phyloP scores from a whole-genome alignment of 2,888 invertebrate species.

The Acrobasis suavella region DNA sequence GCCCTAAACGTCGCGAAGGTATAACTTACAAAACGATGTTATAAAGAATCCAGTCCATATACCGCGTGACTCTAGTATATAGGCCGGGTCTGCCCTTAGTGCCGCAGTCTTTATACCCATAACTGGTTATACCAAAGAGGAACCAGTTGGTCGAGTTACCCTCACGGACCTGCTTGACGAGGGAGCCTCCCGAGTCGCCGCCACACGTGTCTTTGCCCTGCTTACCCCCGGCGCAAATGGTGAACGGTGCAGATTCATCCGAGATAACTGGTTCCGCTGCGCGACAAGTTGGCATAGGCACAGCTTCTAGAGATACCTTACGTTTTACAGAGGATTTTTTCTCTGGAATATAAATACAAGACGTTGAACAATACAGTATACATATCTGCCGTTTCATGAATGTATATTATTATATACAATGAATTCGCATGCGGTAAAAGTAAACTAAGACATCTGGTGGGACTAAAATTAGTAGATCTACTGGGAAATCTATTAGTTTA shows the following conservation, averaged over 20 bases:
- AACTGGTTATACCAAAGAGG: slow-evolving; percentile 76
- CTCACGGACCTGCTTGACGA: slow-evolving; percentile 49
- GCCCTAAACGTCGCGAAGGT: no score
- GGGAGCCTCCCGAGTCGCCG: slow-evolving; percentile 85
- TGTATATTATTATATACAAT: background rate
- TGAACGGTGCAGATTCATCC: slow-evolving; percentile 29
- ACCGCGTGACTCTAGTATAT: slow-evolving; percentile 82
- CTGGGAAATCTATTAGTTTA: no score
- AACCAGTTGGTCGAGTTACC: slow-evolving; percentile 54
- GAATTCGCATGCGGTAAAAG: background rate
- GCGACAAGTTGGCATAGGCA: slow-evolving; percentile 42
- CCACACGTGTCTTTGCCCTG: slow-evolving; percentile 76
- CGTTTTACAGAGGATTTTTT: slow-evolving; percentile 41
- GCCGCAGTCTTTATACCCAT: slow-evolving; percentile 45
- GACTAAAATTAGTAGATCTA: no score
- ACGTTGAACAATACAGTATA: no score
- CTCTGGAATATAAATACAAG: slow-evolving; percentile 35
- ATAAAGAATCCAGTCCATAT: slow-evolving; percentile 79
- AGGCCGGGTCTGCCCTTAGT: slow-evolving; percentile 80
- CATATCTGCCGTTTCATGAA: background rate
- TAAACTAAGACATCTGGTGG: no score
- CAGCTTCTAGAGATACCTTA: slow-evolving; percentile 62
- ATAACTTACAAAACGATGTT: slow-evolving; percentile 15
- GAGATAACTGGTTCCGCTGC: slow-evolving; percentile 30
- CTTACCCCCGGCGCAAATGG: slow-evolving; percentile 83